Conservation (phyloP, 2,113 vertebrate species). For the Poeciliopsis prolifica region DNA sequence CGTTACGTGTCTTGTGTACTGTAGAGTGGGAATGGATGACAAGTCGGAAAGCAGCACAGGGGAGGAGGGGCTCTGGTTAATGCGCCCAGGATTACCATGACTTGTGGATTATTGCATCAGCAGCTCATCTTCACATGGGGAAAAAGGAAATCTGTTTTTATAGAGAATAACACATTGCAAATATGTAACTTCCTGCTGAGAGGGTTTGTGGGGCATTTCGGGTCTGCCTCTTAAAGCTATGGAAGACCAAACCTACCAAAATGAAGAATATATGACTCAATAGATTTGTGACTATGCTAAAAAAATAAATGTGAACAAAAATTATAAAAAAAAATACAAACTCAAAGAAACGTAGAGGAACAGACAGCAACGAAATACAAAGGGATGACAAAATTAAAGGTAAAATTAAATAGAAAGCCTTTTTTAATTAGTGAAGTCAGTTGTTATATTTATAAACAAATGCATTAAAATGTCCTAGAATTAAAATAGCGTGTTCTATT, state of each 20-base stretch:
- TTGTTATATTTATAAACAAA: neutral
- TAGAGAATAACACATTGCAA: constrained; percentile 5
- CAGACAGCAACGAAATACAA: no score
- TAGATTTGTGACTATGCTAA: neutral
- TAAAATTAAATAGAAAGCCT: neutral
- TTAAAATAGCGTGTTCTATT: neutral
- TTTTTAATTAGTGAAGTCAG: neutral
- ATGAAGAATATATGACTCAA: neutral
- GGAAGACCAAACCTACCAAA: neutral
- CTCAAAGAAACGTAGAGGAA: neutral
- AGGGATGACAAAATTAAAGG: no score
- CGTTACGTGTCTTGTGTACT: constrained; percentile 52
- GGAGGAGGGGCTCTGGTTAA: constrained; percentile 53
- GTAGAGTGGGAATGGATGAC: constrained; percentile 57
- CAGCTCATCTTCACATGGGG: constrained; percentile 55
- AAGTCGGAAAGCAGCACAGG: constrained; percentile 38
- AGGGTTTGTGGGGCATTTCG: constrained; percentile 5
- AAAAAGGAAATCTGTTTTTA: constrained; percentile 39
- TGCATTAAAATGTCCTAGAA: neutral
- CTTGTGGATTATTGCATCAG: constrained; percentile 72
- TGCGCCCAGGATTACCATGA: constrained; percentile 69
- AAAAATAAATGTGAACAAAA: neutral
- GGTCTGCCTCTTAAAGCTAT: neutral
- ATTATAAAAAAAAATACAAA: neutral
- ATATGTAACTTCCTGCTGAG: neutral